Base-by-base conservation (phyloP, 2,888 invertebrate species). In the Cerastis rubricosa region DNA sequence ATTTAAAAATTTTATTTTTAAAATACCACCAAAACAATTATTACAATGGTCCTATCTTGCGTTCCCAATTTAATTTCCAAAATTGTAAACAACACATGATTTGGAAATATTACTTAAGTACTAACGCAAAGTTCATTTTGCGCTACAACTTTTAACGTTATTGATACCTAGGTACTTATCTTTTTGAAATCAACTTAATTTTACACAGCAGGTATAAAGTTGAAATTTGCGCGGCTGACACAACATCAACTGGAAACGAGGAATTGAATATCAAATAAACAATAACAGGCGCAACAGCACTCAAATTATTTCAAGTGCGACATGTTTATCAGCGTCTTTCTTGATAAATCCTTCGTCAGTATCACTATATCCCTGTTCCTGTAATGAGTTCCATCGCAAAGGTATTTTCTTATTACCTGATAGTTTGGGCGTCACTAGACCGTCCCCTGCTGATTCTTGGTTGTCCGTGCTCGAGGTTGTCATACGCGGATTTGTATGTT, bases 371-470 rank as follows among this genome's bases (percentile, higher is more conserved):
- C 57, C 49, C 7, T 66, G 64, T 12, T 72, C 25, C 11, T 57
- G 35, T 5, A 63, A 2, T 6, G 25, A 19, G 25, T 61, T 68
- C 70, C 80, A 71, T 25, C 22, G 25, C 14, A 64, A 4, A 19
- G 67, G 61, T 2, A 35, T 54, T 43, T 35, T 77, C 11, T 45
- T 57, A n/a, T n/a, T 25, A 9, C 12, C 45, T 1, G 73, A 51
- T 17, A 78, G n/a, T 0, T 54, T 71, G 0, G 83, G 57, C n/a
- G 73, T 61, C 3, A 19, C 29, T 4, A 87, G 66, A 12, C 72
- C 66, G 25, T 87, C 80, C 4, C 85, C 84, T 0, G 74, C 71
- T 0, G 80, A 84, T 29, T 63, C 83, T 72, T 72, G 70, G 29
- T 71, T 77, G 61, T 74, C 87, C 72, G 71, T 86, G 69, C 64